Percentiles rank a stretch among this genome's conserved stretches.
Conservation (phyloP, 1,140 invertebrate species). For the Neoseiulus cucumeris region DNA sequence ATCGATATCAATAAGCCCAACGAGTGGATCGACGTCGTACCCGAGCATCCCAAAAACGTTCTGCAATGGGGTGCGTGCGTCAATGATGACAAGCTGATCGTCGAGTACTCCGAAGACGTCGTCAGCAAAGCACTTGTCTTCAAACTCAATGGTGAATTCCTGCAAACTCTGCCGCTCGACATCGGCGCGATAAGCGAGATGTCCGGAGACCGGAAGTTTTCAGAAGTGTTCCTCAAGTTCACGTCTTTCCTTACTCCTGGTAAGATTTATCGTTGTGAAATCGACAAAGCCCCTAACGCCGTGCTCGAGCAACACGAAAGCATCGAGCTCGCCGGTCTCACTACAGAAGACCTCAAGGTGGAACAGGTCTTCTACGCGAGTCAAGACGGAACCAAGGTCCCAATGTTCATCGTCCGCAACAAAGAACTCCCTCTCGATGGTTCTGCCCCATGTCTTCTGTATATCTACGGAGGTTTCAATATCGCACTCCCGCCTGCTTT, state of each 20-base stretch:
- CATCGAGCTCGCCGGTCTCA: not conserved
- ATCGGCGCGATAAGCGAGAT: conserved; percentile 66
- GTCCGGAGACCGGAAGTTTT: conserved; percentile 60
- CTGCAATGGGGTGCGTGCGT: conserved; percentile 69
- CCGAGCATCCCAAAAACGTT: conserved; percentile 66
- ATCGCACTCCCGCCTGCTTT: conserved; percentile 68
- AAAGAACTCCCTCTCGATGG: conserved; percentile 47
- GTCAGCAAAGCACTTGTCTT: conserved; percentile 61
- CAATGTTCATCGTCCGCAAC: conserved; percentile 85
- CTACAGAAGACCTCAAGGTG: conserved; percentile 47
- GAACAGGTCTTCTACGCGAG: conserved; percentile 81
- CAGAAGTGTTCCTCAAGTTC: conserved; percentile 82
- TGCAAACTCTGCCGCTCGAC: conserved; percentile 53
- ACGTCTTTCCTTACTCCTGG: conserved; percentile 80
- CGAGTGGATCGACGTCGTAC: conserved; percentile 55
- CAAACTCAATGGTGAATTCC: conserved; percentile 47
- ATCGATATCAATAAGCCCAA: conserved; percentile 59
- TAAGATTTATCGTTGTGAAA: conserved; percentile 63
- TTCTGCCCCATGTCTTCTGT: conserved; percentile 55
- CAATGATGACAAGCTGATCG: conserved; percentile 61
- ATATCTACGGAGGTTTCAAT: conserved; percentile 96
- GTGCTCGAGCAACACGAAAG: not conserved
- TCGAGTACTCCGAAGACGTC: conserved; percentile 84
- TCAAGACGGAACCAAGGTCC: conserved; percentile 84
- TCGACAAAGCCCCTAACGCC: not conserved